A percentile compares a stretch with the other conserved stretches of the same genome.
Evolutionary conservation across 2,113 vertebrate genomes (phyloP).

Genomic region (Paratilapia polleni): DNA sequence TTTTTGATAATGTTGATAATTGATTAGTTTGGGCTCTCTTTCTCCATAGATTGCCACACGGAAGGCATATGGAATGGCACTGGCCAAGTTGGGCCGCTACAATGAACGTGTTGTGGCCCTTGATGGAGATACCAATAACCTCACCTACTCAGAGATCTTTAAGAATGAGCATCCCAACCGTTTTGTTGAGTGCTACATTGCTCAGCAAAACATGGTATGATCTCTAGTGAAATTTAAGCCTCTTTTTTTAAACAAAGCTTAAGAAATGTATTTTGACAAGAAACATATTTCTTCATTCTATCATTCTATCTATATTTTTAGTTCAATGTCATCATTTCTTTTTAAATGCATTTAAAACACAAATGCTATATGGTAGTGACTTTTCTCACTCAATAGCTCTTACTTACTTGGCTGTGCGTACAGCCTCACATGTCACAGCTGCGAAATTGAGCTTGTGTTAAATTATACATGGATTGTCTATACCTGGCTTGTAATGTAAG

Average conservation of each 20-base stretch:
- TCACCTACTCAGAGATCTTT: constrained; percentile 92
- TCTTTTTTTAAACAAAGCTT: not conserved
- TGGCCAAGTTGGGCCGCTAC: constrained; percentile 91
- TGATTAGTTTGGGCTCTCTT: not conserved
- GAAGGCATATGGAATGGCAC: constrained; percentile 90
- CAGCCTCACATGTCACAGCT: constrained; percentile 19
- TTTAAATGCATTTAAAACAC: not conserved
- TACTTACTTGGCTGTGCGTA: not conserved
- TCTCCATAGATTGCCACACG: constrained; percentile 87
- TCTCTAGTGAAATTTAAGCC: not conserved
- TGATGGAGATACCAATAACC: constrained; percentile 95
- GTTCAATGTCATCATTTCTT: not conserved
- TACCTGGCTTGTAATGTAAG: constrained; percentile 43
- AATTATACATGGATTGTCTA: constrained; percentile 59
- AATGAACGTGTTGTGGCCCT: constrained; percentile 89
- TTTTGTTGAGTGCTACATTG: constrained; percentile 94
- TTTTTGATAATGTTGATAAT: not conserved
- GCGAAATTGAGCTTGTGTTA: constrained; percentile 22
- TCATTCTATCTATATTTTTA: not conserved
- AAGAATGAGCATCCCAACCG: constrained; percentile 93
- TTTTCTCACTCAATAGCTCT: not conserved
- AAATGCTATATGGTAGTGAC: not conserved
- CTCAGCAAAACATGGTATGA: constrained; percentile 96
- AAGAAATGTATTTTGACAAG: not conserved
- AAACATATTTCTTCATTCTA: not conserved